A percentile compares a stretch with the other conserved stretches of the same genome.
Evolutionary conservation across 1,140 invertebrate genomes (phyloP).

Genomic region (Ceratosolen solmsi): DNA sequence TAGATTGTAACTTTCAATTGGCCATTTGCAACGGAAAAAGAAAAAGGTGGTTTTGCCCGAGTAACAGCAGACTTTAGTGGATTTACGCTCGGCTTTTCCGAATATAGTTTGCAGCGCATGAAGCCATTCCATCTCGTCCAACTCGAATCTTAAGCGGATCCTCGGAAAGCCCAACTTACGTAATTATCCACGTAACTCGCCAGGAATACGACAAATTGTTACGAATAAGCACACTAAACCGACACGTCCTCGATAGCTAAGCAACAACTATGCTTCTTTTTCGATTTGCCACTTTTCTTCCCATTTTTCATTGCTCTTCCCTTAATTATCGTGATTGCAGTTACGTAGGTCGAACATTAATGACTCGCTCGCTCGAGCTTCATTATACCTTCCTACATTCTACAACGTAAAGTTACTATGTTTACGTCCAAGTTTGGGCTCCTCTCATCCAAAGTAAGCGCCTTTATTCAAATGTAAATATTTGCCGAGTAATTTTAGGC

Average conservation of each 20-base stretch:
- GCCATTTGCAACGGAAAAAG: neutral
- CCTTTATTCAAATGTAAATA: neutral
- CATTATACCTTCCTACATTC: no score
- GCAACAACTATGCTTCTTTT: no score
- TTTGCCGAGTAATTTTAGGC: neutral
- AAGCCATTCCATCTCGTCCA: neutral
- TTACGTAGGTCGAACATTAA: no score
- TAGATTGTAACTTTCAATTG: neutral
- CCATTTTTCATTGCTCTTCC: neutral
- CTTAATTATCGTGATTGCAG: neutral
- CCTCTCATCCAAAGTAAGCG: no score
- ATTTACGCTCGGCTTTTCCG: conserved; percentile 26
- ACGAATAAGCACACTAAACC: neutral
- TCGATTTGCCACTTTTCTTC: neutral
- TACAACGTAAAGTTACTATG: no score
- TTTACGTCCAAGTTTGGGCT: no score
- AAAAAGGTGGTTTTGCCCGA: neutral
- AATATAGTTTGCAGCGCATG: conserved; percentile 31
- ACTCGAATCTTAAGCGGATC: neutral
- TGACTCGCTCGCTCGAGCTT: no score
- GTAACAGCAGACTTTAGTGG: no score
- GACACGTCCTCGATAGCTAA: no score
- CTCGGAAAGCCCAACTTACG: conserved; percentile 15
- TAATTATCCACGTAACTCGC: neutral
- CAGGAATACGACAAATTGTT: neutral